Conservation (phyloP, 2,888 invertebrate genomes). For the Hirtodrosophila alboralis region DNA sequence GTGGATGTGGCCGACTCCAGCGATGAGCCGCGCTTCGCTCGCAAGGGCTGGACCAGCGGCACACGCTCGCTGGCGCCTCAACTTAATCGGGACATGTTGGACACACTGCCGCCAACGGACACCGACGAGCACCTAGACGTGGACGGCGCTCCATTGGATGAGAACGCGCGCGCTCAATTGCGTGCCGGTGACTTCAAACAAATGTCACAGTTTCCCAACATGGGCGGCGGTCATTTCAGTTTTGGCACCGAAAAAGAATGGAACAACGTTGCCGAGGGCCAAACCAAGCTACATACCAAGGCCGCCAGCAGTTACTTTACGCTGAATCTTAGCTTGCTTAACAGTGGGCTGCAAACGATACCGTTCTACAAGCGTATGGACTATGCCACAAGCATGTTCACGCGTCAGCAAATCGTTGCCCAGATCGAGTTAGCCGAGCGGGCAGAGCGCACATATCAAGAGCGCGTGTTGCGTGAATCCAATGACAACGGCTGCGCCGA, state of each 20-base stretch:
- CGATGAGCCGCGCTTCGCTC: constrained; percentile 78
- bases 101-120: constrained; percentile 49
- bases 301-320: constrained; percentile 83
- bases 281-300: constrained; percentile 72
- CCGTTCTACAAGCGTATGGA: constrained; percentile 84
- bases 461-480: constrained; percentile 64
- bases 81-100: constrained; percentile 54
- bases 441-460: constrained; percentile 77
- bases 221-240: constrained; percentile 83
- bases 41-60: constrained; percentile 65
- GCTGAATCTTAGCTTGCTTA: constrained; percentile 83
- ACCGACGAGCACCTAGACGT: constrained; percentile 51
- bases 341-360: constrained; percentile 84
- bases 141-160: constrained; percentile 62
- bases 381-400: constrained; percentile 83
- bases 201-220: constrained; percentile 81
- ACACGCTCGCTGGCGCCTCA: constrained; percentile 54
- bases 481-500: constrained; percentile 39
- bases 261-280: constrained; percentile 77
- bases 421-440: constrained; percentile 81
- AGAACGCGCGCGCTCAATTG: constrained; percentile 77
- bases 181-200: constrained; percentile 83
- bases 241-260: constrained; percentile 85
- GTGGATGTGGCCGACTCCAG: constrained; percentile 83
- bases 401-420: constrained; percentile 76